Conservation (phyloP, 2,888 invertebrate species). For the Endotricha flammealis region DNA sequence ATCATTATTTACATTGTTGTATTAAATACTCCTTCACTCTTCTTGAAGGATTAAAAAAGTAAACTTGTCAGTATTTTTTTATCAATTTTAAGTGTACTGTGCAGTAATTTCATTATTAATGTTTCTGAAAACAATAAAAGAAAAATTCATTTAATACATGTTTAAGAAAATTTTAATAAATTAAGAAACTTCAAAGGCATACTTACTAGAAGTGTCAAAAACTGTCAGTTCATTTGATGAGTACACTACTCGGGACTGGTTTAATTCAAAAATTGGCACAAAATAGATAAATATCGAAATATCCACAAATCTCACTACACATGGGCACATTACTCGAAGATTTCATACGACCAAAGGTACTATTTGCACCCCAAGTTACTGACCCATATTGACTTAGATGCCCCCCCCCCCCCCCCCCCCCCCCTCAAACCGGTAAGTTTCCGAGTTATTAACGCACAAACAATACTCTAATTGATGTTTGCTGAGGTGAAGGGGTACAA, state of each 20-base stretch:
- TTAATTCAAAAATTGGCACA: neutral
- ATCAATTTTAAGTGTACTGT: too few relatives aligned
- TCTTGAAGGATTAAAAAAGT: too few relatives aligned
- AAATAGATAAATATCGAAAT: neutral
- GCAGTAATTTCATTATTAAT: too few relatives aligned
- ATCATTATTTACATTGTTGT: too few relatives aligned
- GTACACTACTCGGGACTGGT: neutral
- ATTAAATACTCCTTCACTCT: too few relatives aligned
- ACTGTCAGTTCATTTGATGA: too few relatives aligned
- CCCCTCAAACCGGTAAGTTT: slow-evolving; percentile 40
- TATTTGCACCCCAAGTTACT: slow-evolving; percentile 58
- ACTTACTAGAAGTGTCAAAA: too few relatives aligned
- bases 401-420: slow-evolving; percentile 44
- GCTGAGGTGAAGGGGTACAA: slow-evolving; percentile 23
- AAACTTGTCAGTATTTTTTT: too few relatives aligned
- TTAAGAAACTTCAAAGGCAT: too few relatives aligned
- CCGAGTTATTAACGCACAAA: slow-evolving; percentile 54
- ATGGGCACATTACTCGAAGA: slow-evolving; percentile 36
- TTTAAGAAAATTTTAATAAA: too few relatives aligned
- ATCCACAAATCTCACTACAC: neutral
- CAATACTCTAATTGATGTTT: slow-evolving; percentile 57
- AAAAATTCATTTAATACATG: too few relatives aligned
- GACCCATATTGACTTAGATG: slow-evolving; percentile 63
- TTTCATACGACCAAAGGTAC: slow-evolving; percentile 31
- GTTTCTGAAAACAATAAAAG: too few relatives aligned